A percentile compares a stretch with the other conserved stretches of the same genome.
Evolutionary conservation across 2,113 vertebrate genomes (phyloP).

Genomic region (Cavia aperea): DNA sequence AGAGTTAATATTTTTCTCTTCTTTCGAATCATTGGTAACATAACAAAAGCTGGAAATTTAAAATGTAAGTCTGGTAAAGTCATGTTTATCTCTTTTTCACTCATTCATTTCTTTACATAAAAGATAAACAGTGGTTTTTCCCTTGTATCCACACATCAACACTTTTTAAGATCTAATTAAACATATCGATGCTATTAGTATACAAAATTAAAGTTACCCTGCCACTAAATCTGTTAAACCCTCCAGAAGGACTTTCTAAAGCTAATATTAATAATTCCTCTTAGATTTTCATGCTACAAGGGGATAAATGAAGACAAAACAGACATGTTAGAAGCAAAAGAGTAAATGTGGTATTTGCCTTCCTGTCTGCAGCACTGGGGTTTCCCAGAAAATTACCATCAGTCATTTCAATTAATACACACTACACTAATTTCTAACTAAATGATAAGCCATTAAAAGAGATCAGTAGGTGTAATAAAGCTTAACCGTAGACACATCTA

Average conservation of each 20-base stretch:
- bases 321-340: not conserved
- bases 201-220: not conserved
- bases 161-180: constrained; percentile 29
- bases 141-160: not conserved
- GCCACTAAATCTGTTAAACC: not conserved
- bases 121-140: not conserved
- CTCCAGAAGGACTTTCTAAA: not conserved
- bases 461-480: not conserved
- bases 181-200: not conserved
- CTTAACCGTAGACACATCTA: not conserved
- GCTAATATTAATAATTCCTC: not conserved
- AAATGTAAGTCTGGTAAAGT: not conserved
- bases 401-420: not conserved
- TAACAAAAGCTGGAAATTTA: not conserved
- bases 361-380: not conserved
- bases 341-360: not conserved
- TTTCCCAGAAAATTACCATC: constrained; percentile 14
- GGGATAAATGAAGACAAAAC: not conserved
- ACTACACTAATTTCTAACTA: not conserved
- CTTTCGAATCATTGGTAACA: not conserved
- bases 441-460: not conserved
- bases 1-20: not conserved
- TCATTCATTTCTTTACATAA: not conserved
- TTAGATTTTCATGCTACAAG: not conserved
- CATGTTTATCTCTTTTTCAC: not conserved